Evolutionary conservation across 2,797 vertebrate species (phyloP), one percentile per base, ranked within the genome.

Genomic region (Notamacropus eugenii): DNA sequence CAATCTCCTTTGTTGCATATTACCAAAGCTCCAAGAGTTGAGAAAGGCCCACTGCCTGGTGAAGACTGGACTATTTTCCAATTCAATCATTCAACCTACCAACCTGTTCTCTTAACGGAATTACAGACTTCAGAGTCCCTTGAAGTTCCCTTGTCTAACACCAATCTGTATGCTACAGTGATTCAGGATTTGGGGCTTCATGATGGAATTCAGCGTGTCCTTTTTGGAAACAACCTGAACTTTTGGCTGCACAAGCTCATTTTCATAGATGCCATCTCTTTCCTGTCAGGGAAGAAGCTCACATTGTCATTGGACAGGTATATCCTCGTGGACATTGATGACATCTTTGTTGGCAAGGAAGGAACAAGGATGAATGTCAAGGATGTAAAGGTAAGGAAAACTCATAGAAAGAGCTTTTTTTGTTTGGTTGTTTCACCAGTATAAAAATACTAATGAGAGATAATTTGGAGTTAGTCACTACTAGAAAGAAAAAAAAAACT

Each of bases 331-430:
- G 99, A 99, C 98, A 99, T 99, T 67, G 99, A 99, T 28, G 99
- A 99, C 97, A 99, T 99, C 98, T 99, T 99, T 29, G 99, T 99
- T 16, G 99, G 99, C 62, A 99, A 99, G 97, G 99, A 99, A 97
- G 99, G 99, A n/a, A 99, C 99, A 0, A 99, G 99, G 94, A 99
- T 99, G 99, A 99, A 99, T 54, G 90, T 99, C 98, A 99, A 99
- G 1, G 99, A 99, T 92, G 99, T 99, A 58, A 99, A 99, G 99
- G 99, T 99, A 99, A 98, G 98, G 74, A 94, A 22, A 0, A 19
- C 12, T 46, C 82, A 4, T 54, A 31, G 46, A 94, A 40, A 40
- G 22, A 3, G 87, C 67, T 52, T 57, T 5, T 0, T 19, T 29
- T 4, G 57, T 87, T 87, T 74, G 34, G 4, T 54, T 50, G 22